Base-by-base conservation (phyloP, 2,888 invertebrate species). In the Diaphora mendica region DNA sequence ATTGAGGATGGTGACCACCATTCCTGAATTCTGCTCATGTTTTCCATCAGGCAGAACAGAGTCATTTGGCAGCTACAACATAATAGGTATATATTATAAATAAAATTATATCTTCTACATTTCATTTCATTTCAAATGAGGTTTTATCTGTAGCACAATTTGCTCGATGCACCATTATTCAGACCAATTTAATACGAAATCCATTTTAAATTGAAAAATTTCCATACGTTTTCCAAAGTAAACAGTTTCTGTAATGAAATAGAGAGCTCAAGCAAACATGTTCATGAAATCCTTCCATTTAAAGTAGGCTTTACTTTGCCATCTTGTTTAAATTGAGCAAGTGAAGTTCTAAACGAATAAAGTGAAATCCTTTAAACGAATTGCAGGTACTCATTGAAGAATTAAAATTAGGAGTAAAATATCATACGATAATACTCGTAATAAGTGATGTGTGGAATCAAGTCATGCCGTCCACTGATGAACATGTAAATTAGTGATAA, bases 271-370 rank as follows among this genome's bases (percentile, higher is more conserved):
- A 84, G 83, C 85, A 83, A 75, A 84, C 85, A 82, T 83, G 82
- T 86, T 84, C 85, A 85, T 88, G 80, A 88, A 91, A 90, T 90
- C 92, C 90, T 86, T 90, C 89, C 84, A 91, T 91, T 83, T 91
- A 89, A 89, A 91, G 88, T 81, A 81, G 89, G 83, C 62, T 83
- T 81, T 70, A 35, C n/a, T 70, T 64, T 67, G 76, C 82, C 78
- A 84, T 80, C 84, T 78, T 78, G 79, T 82, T 86, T 81, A 44
- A 44, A 42, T 67, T 44, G 11, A 67, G 5, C 17, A 7, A 15
- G 17, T 62, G 30, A 30, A 62, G 17, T 26, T 26, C 26, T 62
- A 15, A 2, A 26, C 26, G 30, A 17, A 30, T 62, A 62, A 59
- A 7, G 2, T 62, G 30, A 8, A 62, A 23, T 65, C 35, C 3